Conservation (phyloP, 2,888 invertebrate genomes). For the Linnaemya tessellans region DNA sequence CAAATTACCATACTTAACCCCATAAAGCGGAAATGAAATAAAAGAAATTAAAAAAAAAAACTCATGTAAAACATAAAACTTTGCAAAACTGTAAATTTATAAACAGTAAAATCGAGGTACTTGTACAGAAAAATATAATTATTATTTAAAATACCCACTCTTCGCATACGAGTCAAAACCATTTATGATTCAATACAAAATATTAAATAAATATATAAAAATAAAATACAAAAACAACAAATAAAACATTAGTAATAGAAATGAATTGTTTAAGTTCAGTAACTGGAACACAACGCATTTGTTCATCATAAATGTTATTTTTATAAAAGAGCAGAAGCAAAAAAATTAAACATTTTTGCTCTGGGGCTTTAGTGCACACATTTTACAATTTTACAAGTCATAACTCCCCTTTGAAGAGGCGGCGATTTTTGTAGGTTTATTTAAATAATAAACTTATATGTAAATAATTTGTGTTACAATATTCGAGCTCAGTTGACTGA, state of each 20-base stretch:
- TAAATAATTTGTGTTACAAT: slow-evolving; percentile 20
- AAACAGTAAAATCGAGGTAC: slow-evolving; percentile 5
- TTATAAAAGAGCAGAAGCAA: neutral
- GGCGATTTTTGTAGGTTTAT: slow-evolving; percentile 14
- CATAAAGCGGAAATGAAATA: slow-evolving; percentile 43
- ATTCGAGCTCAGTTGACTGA: slow-evolving; percentile 28
- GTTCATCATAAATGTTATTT: neutral
- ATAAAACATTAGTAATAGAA: slow-evolving; percentile 36
- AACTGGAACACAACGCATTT: slow-evolving; percentile 65
- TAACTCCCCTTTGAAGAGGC: slow-evolving; percentile 61
- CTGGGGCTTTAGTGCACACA: slow-evolving; percentile 28
- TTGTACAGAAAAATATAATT: neutral
- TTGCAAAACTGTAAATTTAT: slow-evolving; percentile 44
- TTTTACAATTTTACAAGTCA: slow-evolving; percentile 55
- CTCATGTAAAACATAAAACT: slow-evolving; percentile 23
- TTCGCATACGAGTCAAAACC: neutral
- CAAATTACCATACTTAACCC: slow-evolving; percentile 28
- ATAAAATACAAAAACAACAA: slow-evolving; percentile 33
- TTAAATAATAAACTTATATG: slow-evolving; percentile 13
- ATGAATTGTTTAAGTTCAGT: slow-evolving; percentile 69
- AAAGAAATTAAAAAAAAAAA: slow-evolving; percentile 7
- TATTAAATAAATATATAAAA: slow-evolving; percentile 1
- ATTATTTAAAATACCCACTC: neutral
- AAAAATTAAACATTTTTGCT: slow-evolving; percentile 29
- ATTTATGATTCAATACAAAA: slow-evolving; percentile 59